Percentiles rank a stretch among this genome's conserved stretches.
phyloP scores from a whole-genome alignment of 2,113 vertebrate species.

The Neolamprologus ventralis region DNA sequence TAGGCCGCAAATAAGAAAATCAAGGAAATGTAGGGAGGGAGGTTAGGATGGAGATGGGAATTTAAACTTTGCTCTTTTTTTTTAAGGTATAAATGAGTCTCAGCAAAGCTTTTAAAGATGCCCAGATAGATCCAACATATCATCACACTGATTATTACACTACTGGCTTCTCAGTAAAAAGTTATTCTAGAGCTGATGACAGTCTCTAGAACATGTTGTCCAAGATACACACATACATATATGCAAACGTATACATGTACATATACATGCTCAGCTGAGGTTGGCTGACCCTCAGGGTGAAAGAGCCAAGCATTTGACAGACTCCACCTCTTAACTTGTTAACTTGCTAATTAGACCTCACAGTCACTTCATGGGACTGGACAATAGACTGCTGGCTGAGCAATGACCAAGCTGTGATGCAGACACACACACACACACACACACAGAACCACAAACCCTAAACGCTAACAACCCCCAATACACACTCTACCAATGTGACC shows the following conservation, averaged over 20 bases:
- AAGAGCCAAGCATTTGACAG: slow-evolving; percentile 69
- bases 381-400: slow-evolving; percentile 66
- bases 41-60: slow-evolving; percentile 13
- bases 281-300: slow-evolving; percentile 58
- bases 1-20: neutral
- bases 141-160: slow-evolving; percentile 51
- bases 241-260: neutral
- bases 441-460: slow-evolving; percentile 22
- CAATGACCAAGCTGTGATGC: slow-evolving; percentile 29
- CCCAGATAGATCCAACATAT: slow-evolving; percentile 42
- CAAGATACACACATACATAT: neutral
- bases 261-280: slow-evolving; percentile 36
- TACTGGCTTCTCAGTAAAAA: neutral
- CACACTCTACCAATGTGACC: slow-evolving; percentile 51
- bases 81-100: slow-evolving; percentile 49
- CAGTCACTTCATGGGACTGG: slow-evolving; percentile 67
- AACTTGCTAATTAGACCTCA: slow-evolving; percentile 74
- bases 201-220: neutral
- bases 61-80: slow-evolving; percentile 1
- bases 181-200: neutral
- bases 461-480: slow-evolving; percentile 56
- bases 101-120: slow-evolving; percentile 40
- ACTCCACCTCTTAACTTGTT: slow-evolving; percentile 74
- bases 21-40: neutral
- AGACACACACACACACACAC: slow-evolving; percentile 21